phyloP scores from a whole-genome alignment of 2,113 vertebrate species.

The Pardalotus punctatus region DNA sequence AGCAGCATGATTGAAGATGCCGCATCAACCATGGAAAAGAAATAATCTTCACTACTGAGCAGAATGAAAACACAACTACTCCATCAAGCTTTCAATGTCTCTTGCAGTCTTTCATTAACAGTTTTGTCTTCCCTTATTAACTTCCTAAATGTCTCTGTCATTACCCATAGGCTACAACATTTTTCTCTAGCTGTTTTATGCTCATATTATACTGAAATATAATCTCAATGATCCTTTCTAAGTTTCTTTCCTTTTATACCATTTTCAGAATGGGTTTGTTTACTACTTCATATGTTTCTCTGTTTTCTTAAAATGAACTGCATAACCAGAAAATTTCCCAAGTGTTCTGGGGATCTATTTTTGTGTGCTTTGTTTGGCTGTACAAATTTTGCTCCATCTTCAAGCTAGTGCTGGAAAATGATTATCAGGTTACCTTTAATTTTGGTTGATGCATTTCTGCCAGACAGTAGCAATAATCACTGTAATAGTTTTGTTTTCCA shows the following conservation, averaged over 20 bases:
- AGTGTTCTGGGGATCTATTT: background rate
- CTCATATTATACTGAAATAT: background rate
- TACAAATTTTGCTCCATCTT: background rate
- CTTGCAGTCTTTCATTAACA: background rate
- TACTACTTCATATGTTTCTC: background rate
- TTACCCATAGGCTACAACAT: background rate
- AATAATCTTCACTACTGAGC: background rate
- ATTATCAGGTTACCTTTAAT: constrained; percentile 15
- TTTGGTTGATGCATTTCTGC: background rate
- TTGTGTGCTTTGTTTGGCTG: background rate
- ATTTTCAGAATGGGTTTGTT: background rate
- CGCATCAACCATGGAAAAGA: background rate
- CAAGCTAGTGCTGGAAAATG: background rate
- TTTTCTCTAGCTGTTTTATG: background rate
- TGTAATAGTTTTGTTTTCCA: background rate
- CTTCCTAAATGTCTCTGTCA: background rate
- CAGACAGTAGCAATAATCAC: background rate
- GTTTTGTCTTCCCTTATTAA: background rate
- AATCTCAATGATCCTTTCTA: background rate
- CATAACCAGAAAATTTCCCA: background rate
- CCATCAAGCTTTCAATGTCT: background rate
- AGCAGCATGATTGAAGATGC: background rate
- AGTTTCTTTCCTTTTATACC: background rate
- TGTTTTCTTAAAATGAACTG: background rate
- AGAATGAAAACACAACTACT: background rate